These are phyloP conservation scores for Pipistrellus kuhlii DNA, from an alignment of 2,797 vertebrate species.

Conservation along the genomic window DNA sequence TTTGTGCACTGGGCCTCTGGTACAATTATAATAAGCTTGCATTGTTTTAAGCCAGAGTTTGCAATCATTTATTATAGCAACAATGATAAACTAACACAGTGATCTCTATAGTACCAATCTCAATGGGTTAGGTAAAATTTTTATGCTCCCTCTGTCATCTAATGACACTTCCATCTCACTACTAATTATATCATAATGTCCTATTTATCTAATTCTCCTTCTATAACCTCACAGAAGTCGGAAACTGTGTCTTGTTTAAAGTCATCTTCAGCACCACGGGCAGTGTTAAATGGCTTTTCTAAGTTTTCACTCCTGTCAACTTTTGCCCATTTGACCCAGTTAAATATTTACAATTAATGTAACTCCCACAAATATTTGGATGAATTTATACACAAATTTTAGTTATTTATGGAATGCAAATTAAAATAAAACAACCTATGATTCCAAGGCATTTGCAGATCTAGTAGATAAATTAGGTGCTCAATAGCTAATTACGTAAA, in stretches of 20 bases:
- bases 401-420: not conserved
- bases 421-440: not conserved
- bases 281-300: not conserved
- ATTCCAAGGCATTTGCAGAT: slow-evolving; percentile 16
- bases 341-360: not conserved
- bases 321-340: not conserved
- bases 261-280: slow-evolving; percentile 20
- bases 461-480: not conserved
- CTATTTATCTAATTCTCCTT: not conserved
- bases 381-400: not conserved
- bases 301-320: not conserved
- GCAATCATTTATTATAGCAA: not conserved
- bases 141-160: not conserved
- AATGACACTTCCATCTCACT: not conserved
- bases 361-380: not conserved
- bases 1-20: too few species aligned
- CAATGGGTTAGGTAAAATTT: not conserved
- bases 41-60: not conserved
- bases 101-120: not conserved
- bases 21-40: not conserved
- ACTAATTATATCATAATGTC: not conserved
- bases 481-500: not conserved
- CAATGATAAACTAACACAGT: not conserved
- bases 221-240: not conserved
- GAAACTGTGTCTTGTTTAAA: not conserved